These are phyloP conservation scores for Lathamus discolor DNA, from an alignment of 2,113 vertebrate species.

Conservation along the genomic window DNA sequence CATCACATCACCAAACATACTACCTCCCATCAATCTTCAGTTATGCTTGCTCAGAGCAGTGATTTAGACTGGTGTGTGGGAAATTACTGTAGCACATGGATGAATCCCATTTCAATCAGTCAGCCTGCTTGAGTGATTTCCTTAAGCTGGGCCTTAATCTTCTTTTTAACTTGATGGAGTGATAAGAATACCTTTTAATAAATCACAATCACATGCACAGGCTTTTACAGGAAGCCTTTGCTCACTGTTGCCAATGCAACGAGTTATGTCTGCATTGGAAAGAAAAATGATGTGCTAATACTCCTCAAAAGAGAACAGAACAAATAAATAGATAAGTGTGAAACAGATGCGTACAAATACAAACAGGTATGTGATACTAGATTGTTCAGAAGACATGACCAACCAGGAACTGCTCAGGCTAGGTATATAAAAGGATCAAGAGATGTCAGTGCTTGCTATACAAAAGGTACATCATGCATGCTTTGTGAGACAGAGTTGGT, in stretches of 20 bases:
- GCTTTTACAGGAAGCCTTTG: not conserved
- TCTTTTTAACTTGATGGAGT: not conserved
- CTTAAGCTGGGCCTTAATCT: not conserved
- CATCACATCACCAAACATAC: not conserved
- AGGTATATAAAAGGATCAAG: not conserved
- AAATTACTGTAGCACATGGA: not conserved
- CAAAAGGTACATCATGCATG: fast-evolving
- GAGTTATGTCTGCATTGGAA: not conserved
- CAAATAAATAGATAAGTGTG: not conserved
- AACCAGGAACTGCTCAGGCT: not conserved
- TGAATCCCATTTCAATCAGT: not conserved
- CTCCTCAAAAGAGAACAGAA: not conserved
- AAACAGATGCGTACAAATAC: not conserved
- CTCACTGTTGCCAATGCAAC: not conserved
- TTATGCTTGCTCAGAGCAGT: not conserved
- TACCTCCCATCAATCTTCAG: not conserved
- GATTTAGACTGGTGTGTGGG: not conserved
- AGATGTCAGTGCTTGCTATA: not conserved
- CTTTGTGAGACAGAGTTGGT: not conserved
- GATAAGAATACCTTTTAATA: not conserved
- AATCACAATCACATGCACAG: not conserved
- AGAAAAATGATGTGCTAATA: not conserved
- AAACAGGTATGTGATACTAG: not conserved
- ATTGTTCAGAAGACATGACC: not conserved
- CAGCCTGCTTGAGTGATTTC: not conserved